Evolutionary conservation across 2,113 vertebrate species (phyloP), one percentile per base, ranked within the genome.

Genomic region (Toxotes jaculatrix): DNA sequence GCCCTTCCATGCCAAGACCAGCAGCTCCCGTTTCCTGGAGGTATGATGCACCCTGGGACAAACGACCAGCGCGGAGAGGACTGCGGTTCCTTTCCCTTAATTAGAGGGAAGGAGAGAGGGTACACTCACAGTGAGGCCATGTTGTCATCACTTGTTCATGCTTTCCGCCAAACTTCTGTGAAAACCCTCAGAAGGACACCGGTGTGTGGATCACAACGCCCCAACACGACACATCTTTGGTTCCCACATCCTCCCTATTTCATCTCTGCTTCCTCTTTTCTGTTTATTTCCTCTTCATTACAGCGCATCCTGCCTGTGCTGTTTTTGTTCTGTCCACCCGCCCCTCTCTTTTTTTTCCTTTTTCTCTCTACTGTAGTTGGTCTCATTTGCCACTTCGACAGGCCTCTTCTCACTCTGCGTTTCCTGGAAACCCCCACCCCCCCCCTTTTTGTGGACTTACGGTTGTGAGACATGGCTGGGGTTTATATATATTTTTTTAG

Each of bases 1-100:
- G 94, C 98, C 98, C 19, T 99, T 99, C 94, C 98, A 99, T 86
- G 69, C 97, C 94, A 99, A 99, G 96, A 85, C 97, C 95, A 97
- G 93, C 96, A 97, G 96, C 95, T 96, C 98, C 69, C 97, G 98
- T 32, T 99, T 99, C 96, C 95, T 99, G 94, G 98, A 99, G 93
- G 98, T 99, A 99, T 99, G 98, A 99, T 98, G 96, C 94, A 91
- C 89, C 85, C 71, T 71, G 81, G 83, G 87, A 88, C 38, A 53
- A 74, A 32, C 57, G 62, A 82, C 80, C 89, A 87, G 87, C 70
- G n/a, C 47, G 73, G 82, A 83, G 91, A 91, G 84, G 88, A 89
- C 89, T 87, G 75, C 67, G 66, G 82, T 89, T 82, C 86, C 87
- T 87, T 84, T 72, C 87, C 82, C 74, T 84, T 67, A 21, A 45